Conservation (phyloP, 2,113 vertebrate genomes). For the Onychostoma macrolepis region DNA sequence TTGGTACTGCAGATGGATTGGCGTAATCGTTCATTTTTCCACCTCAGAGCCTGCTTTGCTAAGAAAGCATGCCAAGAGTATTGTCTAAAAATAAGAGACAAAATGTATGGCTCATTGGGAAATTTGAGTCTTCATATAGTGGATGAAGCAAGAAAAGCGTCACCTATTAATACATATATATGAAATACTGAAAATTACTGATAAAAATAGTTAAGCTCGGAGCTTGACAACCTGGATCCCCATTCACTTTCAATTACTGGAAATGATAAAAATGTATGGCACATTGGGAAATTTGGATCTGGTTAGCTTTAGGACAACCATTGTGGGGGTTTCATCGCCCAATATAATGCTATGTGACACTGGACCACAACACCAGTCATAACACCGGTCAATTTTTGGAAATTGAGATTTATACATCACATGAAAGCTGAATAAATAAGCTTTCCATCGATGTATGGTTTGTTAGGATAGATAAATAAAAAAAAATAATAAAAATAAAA, state of each 20-base stretch:
- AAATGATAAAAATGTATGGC: background rate
- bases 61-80: background rate
- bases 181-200: background rate
- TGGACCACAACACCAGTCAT: too few species aligned
- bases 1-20: background rate
- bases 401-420: too few species aligned
- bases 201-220: too few species aligned
- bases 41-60: background rate
- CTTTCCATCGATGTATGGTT: too few species aligned
- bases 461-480: too few species aligned
- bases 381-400: too few species aligned
- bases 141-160: background rate
- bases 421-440: too few species aligned
- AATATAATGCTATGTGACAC: background rate
- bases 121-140: background rate
- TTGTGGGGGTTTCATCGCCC: background rate
- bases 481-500: too few species aligned
- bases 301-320: background rate
- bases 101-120: background rate
- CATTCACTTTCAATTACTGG: background rate
- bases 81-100: background rate
- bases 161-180: background rate
- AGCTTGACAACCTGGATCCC: background rate
- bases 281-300: background rate
- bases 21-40: background rate